Evolutionary conservation across 2,113 vertebrate genomes (phyloP), one percentile per base, ranked within the genome.

Genomic region (Petroica traversi): DNA sequence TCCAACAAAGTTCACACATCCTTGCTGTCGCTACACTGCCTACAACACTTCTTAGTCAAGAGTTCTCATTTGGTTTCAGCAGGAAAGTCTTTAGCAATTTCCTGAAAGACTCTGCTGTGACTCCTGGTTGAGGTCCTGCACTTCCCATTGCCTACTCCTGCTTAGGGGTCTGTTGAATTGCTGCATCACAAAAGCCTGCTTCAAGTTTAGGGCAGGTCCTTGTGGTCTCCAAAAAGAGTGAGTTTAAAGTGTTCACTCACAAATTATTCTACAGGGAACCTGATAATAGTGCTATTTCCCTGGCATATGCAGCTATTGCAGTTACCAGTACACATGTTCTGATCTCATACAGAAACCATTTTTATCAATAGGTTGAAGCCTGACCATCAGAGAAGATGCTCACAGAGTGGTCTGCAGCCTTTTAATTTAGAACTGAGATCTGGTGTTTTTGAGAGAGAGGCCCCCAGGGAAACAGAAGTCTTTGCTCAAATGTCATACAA

Each of bases 311-410:
- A 22, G 19, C 7, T 18, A 5, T 5, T 59, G 36, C 5, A 14
- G 43, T 40, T 77, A 46, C 28, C 13, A 41, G 0, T 7, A 49
- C 11, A 68, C 19, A 28, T 7, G 1, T 36, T 45, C 12, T 45
- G 49, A 61, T n/a, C 24, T 8, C 19, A 8, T 11, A 71, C 2
- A 61, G 49, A 25, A 38, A 69, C 2, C 11, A 14, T 17, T 63
- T 41, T 54, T 36, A 16, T 46, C 0, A 0, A 15, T 4, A 51
- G 8, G 2, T 17, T 51, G 40, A 36, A 33, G 4, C 33, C 45
- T 58, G 20, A 43, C 11, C n/a, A 55, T 26, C 14, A 46, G 14
- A 64, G 48, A 72, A 84, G 23, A 14, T 78, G 16, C 5, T 66
- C 43, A 69, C 34, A 46, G 24, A 80, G 6, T 4, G 62, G 51